These are phyloP conservation scores for Alca torda DNA, from an alignment of 2,797 vertebrate species.

Conservation along the genomic window DNA sequence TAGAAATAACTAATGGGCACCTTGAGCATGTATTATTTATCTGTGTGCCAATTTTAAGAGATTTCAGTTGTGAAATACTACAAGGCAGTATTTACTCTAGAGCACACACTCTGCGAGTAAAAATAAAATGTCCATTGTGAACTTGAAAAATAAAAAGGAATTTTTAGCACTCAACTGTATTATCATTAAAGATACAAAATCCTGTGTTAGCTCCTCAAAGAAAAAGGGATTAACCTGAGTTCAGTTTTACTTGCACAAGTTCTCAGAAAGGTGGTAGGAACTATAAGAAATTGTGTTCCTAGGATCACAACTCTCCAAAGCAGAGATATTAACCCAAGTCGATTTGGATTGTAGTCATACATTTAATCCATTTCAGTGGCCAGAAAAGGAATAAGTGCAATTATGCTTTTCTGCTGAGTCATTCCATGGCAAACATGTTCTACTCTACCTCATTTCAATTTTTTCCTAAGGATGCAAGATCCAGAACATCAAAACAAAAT, in stretches of 20 bases:
- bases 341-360: background rate
- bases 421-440: background rate
- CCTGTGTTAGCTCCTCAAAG: background rate
- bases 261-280: background rate
- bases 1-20: slow-evolving; percentile 50
- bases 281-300: background rate
- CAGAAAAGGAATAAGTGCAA: background rate
- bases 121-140: background rate
- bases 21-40: slow-evolving; percentile 44
- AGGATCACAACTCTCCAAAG: background rate
- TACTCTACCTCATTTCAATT: background rate
- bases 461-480: background rate
- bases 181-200: background rate
- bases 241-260: background rate
- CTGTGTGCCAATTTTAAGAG: slow-evolving; percentile 29
- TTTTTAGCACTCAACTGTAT: background rate
- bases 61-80: slow-evolving; percentile 13
- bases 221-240: background rate
- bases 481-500: background rate
- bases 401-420: background rate
- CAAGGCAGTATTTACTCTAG: background rate
- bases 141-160: background rate
- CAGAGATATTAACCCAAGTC: background rate
- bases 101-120: background rate
- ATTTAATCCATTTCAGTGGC: background rate